A percentile compares a stretch with the other conserved stretches of the same genome.
These are phyloP conservation scores for Pristionchus maxplancki DNA, from an alignment of 2,888 invertebrate genomes.

Conservation along the genomic window DNA sequence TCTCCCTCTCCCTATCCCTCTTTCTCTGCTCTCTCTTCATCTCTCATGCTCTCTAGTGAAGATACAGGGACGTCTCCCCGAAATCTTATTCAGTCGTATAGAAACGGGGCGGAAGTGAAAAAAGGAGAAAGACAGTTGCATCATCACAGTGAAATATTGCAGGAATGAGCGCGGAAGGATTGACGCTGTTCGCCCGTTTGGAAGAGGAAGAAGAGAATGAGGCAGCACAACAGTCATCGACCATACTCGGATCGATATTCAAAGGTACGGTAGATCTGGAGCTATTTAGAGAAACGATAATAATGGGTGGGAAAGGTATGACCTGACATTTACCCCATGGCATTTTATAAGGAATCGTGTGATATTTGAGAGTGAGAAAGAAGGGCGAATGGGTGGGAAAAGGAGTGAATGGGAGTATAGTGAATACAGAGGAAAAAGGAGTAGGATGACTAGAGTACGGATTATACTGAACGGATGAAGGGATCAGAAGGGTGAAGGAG, in stretches of 20 bases:
- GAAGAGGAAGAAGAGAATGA: constrained; percentile 36
- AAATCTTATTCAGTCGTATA: constrained; percentile 9
- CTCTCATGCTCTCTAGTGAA: not conserved
- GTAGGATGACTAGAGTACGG: not conserved
- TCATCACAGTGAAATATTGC: not conserved
- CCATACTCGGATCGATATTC: constrained; percentile 28
- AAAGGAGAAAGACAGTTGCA: not conserved
- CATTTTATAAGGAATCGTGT: not conserved
- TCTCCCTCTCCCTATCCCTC: constrained; percentile 7
- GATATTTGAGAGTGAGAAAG: constrained; percentile 22
- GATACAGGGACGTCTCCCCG: not conserved
- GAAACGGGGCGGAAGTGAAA: not conserved
- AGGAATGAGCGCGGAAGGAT: constrained; percentile 27
- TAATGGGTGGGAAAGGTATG: not conserved
- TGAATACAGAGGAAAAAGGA: not conserved
- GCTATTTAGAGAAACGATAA: not conserved
- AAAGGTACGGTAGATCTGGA: not conserved
- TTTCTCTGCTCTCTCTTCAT: not conserved
- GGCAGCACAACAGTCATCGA: not conserved
- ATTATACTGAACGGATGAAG: not conserved
- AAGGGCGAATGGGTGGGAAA: not conserved
- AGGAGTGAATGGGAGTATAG: not conserved
- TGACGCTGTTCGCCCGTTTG: constrained; percentile 39
- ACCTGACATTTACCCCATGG: not conserved
- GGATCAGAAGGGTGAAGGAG: too few relatives aligned